Evolutionary conservation across 2,888 invertebrate species (phyloP).

Genomic region (Tinea trinotella): DNA sequence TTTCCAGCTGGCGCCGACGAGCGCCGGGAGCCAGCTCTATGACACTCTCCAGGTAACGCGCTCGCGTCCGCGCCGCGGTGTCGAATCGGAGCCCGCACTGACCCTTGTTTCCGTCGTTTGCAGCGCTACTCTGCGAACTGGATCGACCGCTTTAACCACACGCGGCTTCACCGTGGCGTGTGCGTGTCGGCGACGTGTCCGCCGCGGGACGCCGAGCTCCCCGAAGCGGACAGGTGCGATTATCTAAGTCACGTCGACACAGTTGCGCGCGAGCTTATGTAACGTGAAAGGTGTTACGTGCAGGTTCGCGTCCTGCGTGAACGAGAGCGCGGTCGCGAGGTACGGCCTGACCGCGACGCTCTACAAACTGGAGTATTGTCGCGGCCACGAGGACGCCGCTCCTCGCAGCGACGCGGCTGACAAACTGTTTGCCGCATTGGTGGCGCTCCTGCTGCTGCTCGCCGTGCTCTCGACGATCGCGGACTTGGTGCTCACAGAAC

Average conservation of each 20-base stretch:
- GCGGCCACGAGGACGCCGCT: constrained; percentile 10
- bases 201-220: constrained; percentile 17
- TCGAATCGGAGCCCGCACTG: not conserved
- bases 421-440: constrained; percentile 38
- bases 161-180: constrained; percentile 52
- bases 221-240: constrained; percentile 16
- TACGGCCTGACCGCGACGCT: constrained; percentile 49
- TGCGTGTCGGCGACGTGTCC: constrained; percentile 36
- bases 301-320: constrained; percentile 57
- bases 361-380: constrained; percentile 48
- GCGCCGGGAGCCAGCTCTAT: constrained; percentile 32
- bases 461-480: constrained; percentile 43
- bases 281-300: not conserved
- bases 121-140: constrained; percentile 54
- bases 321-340: constrained; percentile 37
- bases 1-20: constrained; percentile 42
- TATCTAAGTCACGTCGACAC: not conserved
- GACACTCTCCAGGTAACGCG: constrained; percentile 42
- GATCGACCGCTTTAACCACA: constrained; percentile 62
- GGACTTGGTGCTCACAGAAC: constrained; percentile 43
- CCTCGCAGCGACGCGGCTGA: constrained; percentile 23
- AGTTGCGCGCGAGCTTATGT: not conserved
- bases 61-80: not conserved
- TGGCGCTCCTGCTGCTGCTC: constrained; percentile 46
- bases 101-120: not conserved